A percentile compares a stretch with the other conserved stretches of the same genome.
phyloP scores from a whole-genome alignment of 2,797 vertebrate species.

The Oreonectes daqikongensis region DNA sequence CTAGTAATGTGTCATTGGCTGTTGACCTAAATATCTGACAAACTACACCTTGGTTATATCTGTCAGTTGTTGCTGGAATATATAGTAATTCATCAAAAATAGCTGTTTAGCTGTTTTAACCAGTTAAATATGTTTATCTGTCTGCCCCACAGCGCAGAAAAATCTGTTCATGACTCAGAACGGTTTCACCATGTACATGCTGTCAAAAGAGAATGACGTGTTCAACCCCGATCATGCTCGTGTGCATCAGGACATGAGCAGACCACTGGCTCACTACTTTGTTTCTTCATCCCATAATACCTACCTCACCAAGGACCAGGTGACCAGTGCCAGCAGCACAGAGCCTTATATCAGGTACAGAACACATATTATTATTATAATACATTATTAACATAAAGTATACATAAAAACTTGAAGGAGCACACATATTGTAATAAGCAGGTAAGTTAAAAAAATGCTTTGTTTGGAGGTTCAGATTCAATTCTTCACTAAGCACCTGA shows the following conservation, averaged over 20 bases:
- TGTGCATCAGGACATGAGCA: constrained; percentile 90
- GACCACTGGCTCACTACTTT: constrained; percentile 90
- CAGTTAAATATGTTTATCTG: neutral
- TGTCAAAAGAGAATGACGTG: constrained; percentile 86
- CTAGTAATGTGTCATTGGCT: neutral
- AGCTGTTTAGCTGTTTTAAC: neutral
- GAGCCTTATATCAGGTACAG: constrained; percentile 91
- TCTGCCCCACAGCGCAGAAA: constrained; percentile 70
- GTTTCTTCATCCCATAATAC: constrained; percentile 88
- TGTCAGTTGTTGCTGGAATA: neutral
- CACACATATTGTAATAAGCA: too few species aligned
- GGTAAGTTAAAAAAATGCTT: too few species aligned
- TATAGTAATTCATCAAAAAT: neutral
- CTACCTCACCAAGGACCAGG: constrained; percentile 93
- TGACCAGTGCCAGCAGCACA: constrained; percentile 90
- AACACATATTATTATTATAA: too few species aligned
- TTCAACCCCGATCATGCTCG: constrained; percentile 80
- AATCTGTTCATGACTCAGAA: constrained; percentile 89
- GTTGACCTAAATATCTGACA: neutral
- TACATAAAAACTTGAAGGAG: too few species aligned
- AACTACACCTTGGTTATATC: neutral
- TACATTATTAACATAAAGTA: too few species aligned
- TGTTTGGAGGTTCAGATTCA: too few species aligned
- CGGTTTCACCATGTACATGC: constrained; percentile 94
- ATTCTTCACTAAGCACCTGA: too few species aligned